phyloP scores from a whole-genome alignment of 2,113 vertebrate genomes.

The Pelecanus crispus region DNA sequence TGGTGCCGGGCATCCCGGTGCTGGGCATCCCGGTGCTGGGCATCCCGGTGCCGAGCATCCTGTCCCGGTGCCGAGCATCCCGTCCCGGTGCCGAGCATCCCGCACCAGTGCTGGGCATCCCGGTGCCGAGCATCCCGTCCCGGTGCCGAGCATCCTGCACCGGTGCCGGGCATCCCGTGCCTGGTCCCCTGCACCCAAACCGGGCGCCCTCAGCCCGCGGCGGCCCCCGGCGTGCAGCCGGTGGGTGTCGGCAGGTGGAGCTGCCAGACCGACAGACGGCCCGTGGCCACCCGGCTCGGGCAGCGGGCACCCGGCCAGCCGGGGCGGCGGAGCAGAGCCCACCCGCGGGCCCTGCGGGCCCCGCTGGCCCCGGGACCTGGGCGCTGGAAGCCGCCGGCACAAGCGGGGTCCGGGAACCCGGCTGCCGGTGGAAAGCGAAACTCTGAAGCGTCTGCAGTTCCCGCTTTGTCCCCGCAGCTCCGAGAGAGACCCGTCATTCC shows the following conservation, averaged over 20 bases:
- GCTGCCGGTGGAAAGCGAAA: neutral
- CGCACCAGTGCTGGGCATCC: too few species aligned
- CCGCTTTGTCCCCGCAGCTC: neutral
- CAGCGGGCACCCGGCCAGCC: neutral
- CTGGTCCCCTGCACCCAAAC: too few species aligned
- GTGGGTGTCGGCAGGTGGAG: neutral
- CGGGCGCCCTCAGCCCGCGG: too few species aligned
- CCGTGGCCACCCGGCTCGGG: neutral
- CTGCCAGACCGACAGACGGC: neutral
- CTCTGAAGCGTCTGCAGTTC: neutral
- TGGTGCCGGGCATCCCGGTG: neutral
- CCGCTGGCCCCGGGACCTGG: neutral
- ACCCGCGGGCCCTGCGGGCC: too few species aligned
- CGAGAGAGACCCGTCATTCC: neutral
- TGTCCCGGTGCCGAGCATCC: too few species aligned
- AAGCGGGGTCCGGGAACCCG: neutral
- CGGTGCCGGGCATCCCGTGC: neutral
- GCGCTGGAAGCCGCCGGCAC: neutral
- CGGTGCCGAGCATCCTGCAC: too few species aligned
- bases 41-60: too few species aligned
- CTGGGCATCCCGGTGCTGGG: too few species aligned
- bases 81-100: neutral
- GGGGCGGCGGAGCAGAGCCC: neutral
- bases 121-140: too few species aligned
- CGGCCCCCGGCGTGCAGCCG: neutral